phyloP scores from a whole-genome alignment of 2,113 vertebrate species.

The Pituophis catenifer region DNA sequence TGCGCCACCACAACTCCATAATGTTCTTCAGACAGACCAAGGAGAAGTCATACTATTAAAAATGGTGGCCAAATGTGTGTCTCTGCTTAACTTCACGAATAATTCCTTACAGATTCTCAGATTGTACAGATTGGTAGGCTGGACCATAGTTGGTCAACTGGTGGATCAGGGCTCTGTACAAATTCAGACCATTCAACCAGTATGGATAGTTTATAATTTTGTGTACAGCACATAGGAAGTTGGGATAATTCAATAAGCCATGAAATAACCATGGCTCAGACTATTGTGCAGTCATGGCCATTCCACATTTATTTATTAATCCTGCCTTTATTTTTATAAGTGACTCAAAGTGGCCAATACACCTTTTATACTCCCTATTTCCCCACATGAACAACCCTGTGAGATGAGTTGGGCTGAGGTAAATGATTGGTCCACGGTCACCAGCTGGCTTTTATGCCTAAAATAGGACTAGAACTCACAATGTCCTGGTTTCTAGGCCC shows the following conservation, averaged over 20 bases:
- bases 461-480: too few relatives aligned
- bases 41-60: neutral
- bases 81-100: neutral
- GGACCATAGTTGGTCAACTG: neutral
- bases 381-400: neutral
- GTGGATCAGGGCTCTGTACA: neutral
- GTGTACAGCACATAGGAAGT: neutral
- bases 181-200: neutral
- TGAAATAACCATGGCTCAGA: neutral
- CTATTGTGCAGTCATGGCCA: neutral
- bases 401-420: neutral
- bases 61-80: neutral
- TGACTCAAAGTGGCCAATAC: neutral
- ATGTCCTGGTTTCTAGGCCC: too few relatives aligned
- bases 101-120: neutral
- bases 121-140: neutral
- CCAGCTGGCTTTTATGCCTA: neutral
- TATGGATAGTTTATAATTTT: neutral
- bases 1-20: neutral
- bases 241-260: neutral
- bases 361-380: neutral
- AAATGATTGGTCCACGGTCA: neutral
- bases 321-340: neutral
- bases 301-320: neutral
- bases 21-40: neutral